A percentile compares a stretch with the other conserved stretches of the same genome.
phyloP scores from a whole-genome alignment of 2,797 vertebrate genomes.

The Enoplosus armatus region DNA sequence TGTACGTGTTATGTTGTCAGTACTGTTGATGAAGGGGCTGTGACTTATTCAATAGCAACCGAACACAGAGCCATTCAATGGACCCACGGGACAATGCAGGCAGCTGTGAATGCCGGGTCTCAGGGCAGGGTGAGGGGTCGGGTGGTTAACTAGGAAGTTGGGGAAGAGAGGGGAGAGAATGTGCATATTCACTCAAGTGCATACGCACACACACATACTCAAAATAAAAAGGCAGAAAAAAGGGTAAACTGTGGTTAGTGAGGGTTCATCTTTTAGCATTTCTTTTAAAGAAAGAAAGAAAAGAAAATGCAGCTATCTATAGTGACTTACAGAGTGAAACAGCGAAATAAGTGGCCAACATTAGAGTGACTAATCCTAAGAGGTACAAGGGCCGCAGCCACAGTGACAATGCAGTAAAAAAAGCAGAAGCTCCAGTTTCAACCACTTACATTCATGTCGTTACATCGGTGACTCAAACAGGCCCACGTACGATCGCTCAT shows the following conservation, averaged over 20 bases:
- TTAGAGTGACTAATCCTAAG: not conserved
- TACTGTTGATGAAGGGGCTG: conserved; percentile 50
- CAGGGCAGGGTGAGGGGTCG: conserved; percentile 27
- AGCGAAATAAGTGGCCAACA: not conserved
- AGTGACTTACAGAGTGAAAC: not conserved
- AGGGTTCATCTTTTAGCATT: not conserved
- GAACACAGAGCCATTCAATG: conserved; percentile 52
- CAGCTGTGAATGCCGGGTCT: conserved; percentile 52
- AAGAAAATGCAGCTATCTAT: not conserved
- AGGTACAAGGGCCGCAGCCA: not conserved
- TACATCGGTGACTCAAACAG: conserved; percentile 22
- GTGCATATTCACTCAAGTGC: conserved; percentile 8
- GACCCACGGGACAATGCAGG: conserved; percentile 50
- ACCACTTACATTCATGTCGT: not conserved
- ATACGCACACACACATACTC: not conserved
- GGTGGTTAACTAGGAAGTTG: conserved; percentile 49
- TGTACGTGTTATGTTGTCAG: conserved; percentile 46
- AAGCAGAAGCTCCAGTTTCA: conserved; percentile 15
- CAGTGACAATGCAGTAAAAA: conserved; percentile 2
- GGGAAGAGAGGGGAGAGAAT: conserved; percentile 27
- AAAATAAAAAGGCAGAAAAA: not conserved
- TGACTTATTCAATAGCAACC: conserved; percentile 58
- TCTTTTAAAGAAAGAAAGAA: not conserved
- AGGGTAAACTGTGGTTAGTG: not conserved
- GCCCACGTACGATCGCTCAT: not conserved